Base-by-base conservation (phyloP, 2,113 vertebrate species). In the Hoplias malabaricus region DNA sequence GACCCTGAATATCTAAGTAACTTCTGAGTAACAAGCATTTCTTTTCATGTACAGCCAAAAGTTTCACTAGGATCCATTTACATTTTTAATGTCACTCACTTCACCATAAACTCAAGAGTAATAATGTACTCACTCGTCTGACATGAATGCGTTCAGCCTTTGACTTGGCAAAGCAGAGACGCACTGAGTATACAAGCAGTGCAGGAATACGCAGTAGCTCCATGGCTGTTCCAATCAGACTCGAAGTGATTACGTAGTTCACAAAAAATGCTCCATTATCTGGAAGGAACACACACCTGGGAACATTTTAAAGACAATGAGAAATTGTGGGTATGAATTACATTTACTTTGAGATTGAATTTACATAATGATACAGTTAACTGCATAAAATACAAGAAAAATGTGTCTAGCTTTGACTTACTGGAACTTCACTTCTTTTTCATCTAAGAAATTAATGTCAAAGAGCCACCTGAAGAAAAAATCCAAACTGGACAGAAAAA, bases 231-330 rank as follows among this genome's bases (percentile, higher is more conserved):
- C 98, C 98, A 0, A 96, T 93, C 86, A 99, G 83, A 80, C 95
- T 95, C 29, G 96, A 92, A 0, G 97, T 99, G 79, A 98, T 94
- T 3, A 99, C 95, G 0, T 99, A 99, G 89, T 97, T 99, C 50
- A 98, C 93, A 0, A 99, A 99, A 90, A 99, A 99, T 9, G 98
- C 97, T 0, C 98, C 97, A 0, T 99, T 98, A 91, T 99, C 96
- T 0, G 98, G 98, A 36, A 99, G 93, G 86, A 99, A 99, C 84
- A 99, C 97, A 0, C 97, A 99, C 89, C 97, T 99, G 73, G 12
- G 25, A 4, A 1, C 23, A 29, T 2, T 71, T 53, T 63, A n/a
- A 72, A 27, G 27, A 63, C 33, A 66, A 16, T 50, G 6, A 54
- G 38, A 29, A 27, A 16, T n/a, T 5, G 11, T 13, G 2, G 3